Evolutionary conservation across 2,113 vertebrate genomes (phyloP), one percentile per base, ranked within the genome.

Genomic region (Callospermophilus lateralis): DNA sequence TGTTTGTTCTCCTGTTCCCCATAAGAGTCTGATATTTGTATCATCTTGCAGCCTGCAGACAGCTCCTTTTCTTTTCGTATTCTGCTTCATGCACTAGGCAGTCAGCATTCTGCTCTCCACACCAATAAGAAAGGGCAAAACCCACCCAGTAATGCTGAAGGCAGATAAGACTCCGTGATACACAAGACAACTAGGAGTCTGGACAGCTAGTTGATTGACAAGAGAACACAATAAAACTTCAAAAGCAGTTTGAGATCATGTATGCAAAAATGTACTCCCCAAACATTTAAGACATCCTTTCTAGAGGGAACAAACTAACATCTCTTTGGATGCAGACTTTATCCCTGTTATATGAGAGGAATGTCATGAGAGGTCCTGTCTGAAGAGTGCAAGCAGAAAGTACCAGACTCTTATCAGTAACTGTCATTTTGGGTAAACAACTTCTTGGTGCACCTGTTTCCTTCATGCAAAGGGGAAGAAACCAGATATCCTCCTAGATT

Each of bases 171-270:
- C 68, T 58, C 58, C 63, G 74, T 39, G 45, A 70, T 58, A 5
- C 79, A 67, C 3, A 74, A 94, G 78, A 34, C 89, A 68, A 94
- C 26, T 15, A 84, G 42, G 51, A 77, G 26, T 77, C 81, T 90
- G 63, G 22, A 67, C 42, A 30, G 83, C 45, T 55, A 34, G 42
- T 51, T 92, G 73, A 84, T 4, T 58, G 63, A 90, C 91, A 91
- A 86, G 95, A 96, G 81, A 95, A 37, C 12, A 39, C 42, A 79
- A 85, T 83, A 85, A 88, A 80, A 91, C 89, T 96, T 95, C 22
- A 93, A 85, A 73, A 91, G 53, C 19, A 53, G 20, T 92, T 80
- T 80, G 37, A 80, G n/a, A 39, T 11, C n/a, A 92, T 81, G 11
- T 65, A 61, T 83, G 30, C 55, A 89, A 85, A 95, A 73, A n/a